Evolutionary conservation across 2,888 invertebrate genomes (phyloP).

Genomic region (Esperia sulphurella): DNA sequence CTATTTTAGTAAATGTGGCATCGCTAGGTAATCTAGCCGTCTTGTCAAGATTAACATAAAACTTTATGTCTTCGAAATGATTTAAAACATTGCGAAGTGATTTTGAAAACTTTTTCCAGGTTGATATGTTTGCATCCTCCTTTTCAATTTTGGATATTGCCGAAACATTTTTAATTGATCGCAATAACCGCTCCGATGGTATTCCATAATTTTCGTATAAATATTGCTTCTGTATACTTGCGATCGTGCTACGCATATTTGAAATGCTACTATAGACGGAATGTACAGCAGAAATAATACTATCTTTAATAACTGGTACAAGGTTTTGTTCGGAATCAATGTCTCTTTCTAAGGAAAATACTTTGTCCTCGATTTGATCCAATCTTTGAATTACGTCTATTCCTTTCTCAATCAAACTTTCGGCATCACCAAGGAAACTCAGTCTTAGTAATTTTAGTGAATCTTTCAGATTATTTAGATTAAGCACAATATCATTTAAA

Average conservation of each 20-base stretch:
- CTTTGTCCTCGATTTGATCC: slow-evolving; percentile 63
- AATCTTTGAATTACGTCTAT: slow-evolving; percentile 58
- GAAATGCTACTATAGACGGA: slow-evolving; percentile 74
- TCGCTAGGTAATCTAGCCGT: slow-evolving; percentile 67
- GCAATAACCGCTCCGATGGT: slow-evolving; percentile 52
- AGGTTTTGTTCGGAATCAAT: slow-evolving; percentile 33
- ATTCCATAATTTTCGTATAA: slow-evolving; percentile 67
- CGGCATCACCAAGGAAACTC: slow-evolving; percentile 41
- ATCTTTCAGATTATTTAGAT: slow-evolving; percentile 40
- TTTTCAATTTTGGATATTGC: slow-evolving; percentile 25
- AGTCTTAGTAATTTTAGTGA: slow-evolving; percentile 44
- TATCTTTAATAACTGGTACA: slow-evolving; percentile 42
- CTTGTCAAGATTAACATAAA: slow-evolving; percentile 70
- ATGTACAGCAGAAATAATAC: slow-evolving; percentile 65
- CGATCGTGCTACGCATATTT: slow-evolving; percentile 73
- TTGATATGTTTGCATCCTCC: slow-evolving; percentile 18
- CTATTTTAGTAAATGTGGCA: slow-evolving; percentile 60
- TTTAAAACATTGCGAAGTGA: slow-evolving; percentile 55
- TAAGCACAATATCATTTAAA: slow-evolving; percentile 31
- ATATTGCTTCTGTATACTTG: slow-evolving; percentile 62
- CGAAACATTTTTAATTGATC: slow-evolving; percentile 49
- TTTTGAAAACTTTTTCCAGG: slow-evolving; percentile 49
- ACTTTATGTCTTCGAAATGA: slow-evolving; percentile 71
- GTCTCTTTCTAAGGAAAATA: slow-evolving; percentile 58
- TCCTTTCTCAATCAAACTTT: slow-evolving; percentile 60